Evolutionary conservation across 2,888 invertebrate species (phyloP), one percentile per base, ranked within the genome.

Genomic region (Galerucella pusilla): DNA sequence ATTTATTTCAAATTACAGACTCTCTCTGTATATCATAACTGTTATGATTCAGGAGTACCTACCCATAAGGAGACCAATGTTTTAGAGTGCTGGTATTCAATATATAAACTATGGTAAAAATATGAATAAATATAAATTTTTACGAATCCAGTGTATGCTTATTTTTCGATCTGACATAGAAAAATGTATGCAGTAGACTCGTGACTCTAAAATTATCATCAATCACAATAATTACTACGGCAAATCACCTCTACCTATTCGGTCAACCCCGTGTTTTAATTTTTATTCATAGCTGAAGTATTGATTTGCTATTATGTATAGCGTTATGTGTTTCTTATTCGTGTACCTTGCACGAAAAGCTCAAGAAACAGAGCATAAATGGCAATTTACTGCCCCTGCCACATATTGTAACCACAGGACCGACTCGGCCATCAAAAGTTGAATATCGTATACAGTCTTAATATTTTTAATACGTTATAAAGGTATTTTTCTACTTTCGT

Each of bases 271-370:
- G 25, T 66, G 61, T 72, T 64, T 68, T 70, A 74, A 78, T 70
- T 78, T 78, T 76, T 79, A 80, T 79, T 81, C 79, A 76, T 77
- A 70, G 74, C 67, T 60, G n/a, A 66, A 69, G 67, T 81, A 80
- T 80, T 75, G 80, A 79, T 80, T 78, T 75, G 76, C 74, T 73
- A 68, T 77, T 72, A 75, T 66, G 59, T 68, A 76, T 76, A 74
- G 73, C 75, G 68, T 75, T 78, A 73, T 74, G 68, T 77, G 67
- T 71, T 73, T 72, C 73, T 75, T 73, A 73, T 77, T 77, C 75
- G 75, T 75, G 76, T 76, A 79, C 76, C 75, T 79, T 78, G 79
- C 80, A 79, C 80, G 79, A 80, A 79, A 79, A 66, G 71, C 66
- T 45, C 65, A 74, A 78, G 77, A 81, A 81, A 78, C 77, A 77